phyloP scores from a whole-genome alignment of 2,113 vertebrate species.

The Tricholaema leucomelas region DNA sequence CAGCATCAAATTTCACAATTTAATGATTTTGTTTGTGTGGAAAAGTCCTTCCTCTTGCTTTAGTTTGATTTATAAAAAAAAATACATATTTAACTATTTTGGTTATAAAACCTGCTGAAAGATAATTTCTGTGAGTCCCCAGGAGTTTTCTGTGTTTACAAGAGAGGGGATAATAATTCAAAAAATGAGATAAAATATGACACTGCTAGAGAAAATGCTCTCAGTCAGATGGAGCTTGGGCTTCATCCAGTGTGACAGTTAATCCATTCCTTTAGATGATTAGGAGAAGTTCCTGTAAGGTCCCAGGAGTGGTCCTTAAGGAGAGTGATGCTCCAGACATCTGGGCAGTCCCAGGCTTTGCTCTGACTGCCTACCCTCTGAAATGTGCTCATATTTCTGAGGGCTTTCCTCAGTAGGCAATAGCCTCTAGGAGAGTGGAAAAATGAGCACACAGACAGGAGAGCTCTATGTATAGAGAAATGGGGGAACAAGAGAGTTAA shows the following conservation, averaged over 20 bases:
- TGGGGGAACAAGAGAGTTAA: neutral
- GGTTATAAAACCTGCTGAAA: neutral
- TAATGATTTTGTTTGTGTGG: constrained; percentile 61
- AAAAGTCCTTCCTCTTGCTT: constrained; percentile 15
- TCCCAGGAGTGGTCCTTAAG: neutral
- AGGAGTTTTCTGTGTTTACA: constrained; percentile 25
- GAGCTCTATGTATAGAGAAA: neutral
- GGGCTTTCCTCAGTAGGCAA: neutral
- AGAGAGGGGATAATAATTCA: neutral
- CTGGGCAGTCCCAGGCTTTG: neutral
- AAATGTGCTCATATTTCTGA: neutral
- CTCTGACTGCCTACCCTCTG: neutral
- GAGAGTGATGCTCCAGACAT: neutral
- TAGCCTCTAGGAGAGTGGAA: neutral
- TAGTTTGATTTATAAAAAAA: neutral
- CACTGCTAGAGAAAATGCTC: neutral
- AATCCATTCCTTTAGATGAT: neutral
- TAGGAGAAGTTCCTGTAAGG: constrained; percentile 26
- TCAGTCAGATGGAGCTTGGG: neutral
- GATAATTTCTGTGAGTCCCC: neutral
- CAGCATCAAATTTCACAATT: constrained; percentile 2
- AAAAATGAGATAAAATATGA: neutral
- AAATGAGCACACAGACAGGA: neutral
- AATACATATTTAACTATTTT: neutral
- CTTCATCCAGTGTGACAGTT: neutral